phyloP scores from a whole-genome alignment of 1,140 invertebrate genomes.

The Orchesella cincta region DNA sequence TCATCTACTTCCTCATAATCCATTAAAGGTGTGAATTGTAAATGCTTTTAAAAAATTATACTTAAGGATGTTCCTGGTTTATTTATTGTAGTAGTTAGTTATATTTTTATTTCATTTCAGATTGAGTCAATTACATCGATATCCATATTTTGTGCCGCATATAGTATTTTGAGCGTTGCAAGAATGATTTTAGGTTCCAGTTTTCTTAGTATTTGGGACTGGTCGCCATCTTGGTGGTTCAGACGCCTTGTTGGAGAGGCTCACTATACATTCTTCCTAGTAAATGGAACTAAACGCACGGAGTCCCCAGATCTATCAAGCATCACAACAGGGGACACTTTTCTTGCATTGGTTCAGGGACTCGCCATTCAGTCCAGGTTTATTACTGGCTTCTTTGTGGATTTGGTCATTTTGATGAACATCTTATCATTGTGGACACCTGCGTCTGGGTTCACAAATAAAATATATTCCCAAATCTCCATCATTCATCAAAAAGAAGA shows the following conservation, averaged over 20 bases:
- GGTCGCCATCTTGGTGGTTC: neutral
- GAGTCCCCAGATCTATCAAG: neutral
- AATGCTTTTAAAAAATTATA: neutral
- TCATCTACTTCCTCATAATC: neutral
- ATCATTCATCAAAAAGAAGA: neutral
- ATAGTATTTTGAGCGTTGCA: neutral
- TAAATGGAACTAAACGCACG: neutral
- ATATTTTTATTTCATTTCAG: neutral
- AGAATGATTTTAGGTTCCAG: neutral
- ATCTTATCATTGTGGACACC: constrained; percentile 5
- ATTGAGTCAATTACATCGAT: neutral
- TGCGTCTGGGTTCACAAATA: neutral
- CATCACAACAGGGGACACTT: neutral
- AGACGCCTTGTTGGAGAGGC: neutral
- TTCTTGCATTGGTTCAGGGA: neutral
- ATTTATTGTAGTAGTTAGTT: neutral
- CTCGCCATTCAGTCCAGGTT: neutral
- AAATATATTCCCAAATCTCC: neutral
- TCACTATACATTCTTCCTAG: neutral
- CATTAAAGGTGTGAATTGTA: neutral
- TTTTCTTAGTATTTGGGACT: neutral
- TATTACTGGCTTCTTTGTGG: constrained; percentile 1
- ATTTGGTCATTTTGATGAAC: constrained; percentile 9
- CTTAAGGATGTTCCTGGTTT: neutral
- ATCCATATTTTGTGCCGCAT: neutral